A percentile compares a stretch with the other conserved stretches of the same genome.
Evolutionary conservation across 2,797 vertebrate genomes (phyloP).

Genomic region (Cetoscarus ocellatus): DNA sequence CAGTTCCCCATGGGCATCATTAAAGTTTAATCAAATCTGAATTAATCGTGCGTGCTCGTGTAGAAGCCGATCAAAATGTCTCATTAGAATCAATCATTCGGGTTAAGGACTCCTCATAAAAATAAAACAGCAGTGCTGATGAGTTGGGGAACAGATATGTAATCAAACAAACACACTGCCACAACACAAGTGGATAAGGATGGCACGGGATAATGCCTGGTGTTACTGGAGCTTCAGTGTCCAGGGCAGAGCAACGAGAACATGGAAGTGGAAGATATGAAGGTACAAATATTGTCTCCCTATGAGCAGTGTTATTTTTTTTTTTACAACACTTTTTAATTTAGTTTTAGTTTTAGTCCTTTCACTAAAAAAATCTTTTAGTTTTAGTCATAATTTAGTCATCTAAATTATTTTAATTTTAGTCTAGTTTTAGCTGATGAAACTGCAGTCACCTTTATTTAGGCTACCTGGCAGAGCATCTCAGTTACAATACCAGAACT

Average conservation of each 20-base stretch:
- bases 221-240: conserved; percentile 9
- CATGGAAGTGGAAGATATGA: conserved; percentile 56
- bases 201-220: not conserved
- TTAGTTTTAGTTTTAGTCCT: too few species aligned
- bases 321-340: too few species aligned
- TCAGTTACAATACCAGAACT: too few species aligned
- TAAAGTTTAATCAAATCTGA: conserved; percentile 68
- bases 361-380: too few species aligned
- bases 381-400: too few species aligned
- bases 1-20: conserved; percentile 64
- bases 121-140: conserved; percentile 35
- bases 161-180: conserved; percentile 37
- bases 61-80: conserved; percentile 69
- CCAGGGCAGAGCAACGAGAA: not conserved
- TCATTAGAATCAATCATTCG: conserved; percentile 66
- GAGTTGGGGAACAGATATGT: conserved; percentile 30
- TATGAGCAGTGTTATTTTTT: too few species aligned
- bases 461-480: too few species aligned
- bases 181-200: not conserved
- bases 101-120: conserved; percentile 63
- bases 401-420: too few species aligned
- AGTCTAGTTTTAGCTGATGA: too few species aligned
- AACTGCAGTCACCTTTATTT: too few species aligned
- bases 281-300: too few species aligned
- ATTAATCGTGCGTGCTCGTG: conserved; percentile 59